Percentiles rank a stretch among this genome's conserved stretches.
These are phyloP conservation scores for Tachina fera DNA, from an alignment of 2,888 invertebrate genomes.

Conservation along the genomic window DNA sequence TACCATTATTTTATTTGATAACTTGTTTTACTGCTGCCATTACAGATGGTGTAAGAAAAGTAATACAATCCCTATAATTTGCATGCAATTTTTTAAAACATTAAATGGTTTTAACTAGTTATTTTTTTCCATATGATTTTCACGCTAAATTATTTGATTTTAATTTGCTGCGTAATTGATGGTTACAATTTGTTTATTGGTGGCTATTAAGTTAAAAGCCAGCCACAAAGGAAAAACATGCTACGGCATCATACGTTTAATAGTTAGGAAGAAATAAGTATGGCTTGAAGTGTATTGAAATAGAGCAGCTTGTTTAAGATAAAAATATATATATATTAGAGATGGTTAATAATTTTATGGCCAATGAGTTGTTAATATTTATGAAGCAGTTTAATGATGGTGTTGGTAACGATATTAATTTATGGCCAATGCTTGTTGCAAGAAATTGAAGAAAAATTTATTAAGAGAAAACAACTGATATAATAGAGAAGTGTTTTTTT, in stretches of 20 bases:
- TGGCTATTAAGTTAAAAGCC: constrained; percentile 63
- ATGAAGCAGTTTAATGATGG: constrained; percentile 60
- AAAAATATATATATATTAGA: constrained; percentile 48
- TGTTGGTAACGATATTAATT: constrained; percentile 46
- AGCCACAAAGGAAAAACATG: constrained; percentile 10
- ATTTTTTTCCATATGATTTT: constrained; percentile 75
- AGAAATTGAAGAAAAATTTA: constrained; percentile 33
- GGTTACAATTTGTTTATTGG: constrained; percentile 71
- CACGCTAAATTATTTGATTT: constrained; percentile 81
- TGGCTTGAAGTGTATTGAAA: constrained; percentile 28
- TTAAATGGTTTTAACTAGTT: constrained; percentile 70
- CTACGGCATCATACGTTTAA: constrained; percentile 9
- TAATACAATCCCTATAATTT: constrained; percentile 80
- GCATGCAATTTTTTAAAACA: constrained; percentile 80
- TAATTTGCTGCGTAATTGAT: constrained; percentile 81
- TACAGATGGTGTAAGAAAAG: constrained; percentile 48
- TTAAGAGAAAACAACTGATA: not conserved
- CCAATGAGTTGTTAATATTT: constrained; percentile 70
- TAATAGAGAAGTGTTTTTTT: not conserved
- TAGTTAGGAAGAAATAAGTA: not conserved
- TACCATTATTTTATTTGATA: not conserved
- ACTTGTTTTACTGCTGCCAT: constrained; percentile 27
- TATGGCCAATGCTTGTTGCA: constrained; percentile 25
- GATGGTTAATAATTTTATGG: constrained; percentile 58
- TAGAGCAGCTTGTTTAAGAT: constrained; percentile 58